Evolutionary conservation across 2,797 vertebrate genomes (phyloP).

Genomic region (Hypotaenidia okinawae): DNA sequence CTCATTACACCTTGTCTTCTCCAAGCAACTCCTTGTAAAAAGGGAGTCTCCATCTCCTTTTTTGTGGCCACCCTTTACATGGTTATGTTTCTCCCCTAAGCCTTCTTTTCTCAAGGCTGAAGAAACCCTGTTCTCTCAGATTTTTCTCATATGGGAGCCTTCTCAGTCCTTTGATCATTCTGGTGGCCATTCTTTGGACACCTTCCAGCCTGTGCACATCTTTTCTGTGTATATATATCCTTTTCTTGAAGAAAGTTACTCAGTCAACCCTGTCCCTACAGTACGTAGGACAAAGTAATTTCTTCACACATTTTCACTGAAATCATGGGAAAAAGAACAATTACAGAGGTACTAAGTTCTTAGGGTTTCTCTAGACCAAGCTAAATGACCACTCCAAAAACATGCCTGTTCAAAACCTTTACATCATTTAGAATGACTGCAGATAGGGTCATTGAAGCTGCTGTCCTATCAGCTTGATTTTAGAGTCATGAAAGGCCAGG

Average conservation of each 20-base stretch:
- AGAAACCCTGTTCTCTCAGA: too few relatives aligned
- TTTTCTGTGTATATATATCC: too few relatives aligned
- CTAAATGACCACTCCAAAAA: background rate
- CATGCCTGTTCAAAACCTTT: background rate
- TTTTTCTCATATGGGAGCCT: too few relatives aligned
- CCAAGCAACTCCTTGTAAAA: too few relatives aligned
- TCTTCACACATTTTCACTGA: background rate
- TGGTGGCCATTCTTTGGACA: too few relatives aligned
- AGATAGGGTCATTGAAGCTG: background rate
- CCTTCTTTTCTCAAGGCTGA: too few relatives aligned
- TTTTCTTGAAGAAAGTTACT: background rate
- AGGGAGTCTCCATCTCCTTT: too few relatives aligned
- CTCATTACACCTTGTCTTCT: too few relatives aligned
- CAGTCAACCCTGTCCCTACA: background rate
- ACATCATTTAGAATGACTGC: background rate
- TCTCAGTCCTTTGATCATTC: too few relatives aligned
- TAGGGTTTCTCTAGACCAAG: background rate
- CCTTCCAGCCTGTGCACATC: too few relatives aligned
- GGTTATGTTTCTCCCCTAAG: too few relatives aligned
- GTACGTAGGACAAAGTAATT: background rate
- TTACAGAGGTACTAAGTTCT: background rate
- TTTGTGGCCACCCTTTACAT: too few relatives aligned
- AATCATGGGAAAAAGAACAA: background rate
- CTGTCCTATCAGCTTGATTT: background rate
- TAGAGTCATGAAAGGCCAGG: background rate